Evolutionary conservation across 2,113 vertebrate species (phyloP).

Genomic region (Choloepus hoffmanni): DNA sequence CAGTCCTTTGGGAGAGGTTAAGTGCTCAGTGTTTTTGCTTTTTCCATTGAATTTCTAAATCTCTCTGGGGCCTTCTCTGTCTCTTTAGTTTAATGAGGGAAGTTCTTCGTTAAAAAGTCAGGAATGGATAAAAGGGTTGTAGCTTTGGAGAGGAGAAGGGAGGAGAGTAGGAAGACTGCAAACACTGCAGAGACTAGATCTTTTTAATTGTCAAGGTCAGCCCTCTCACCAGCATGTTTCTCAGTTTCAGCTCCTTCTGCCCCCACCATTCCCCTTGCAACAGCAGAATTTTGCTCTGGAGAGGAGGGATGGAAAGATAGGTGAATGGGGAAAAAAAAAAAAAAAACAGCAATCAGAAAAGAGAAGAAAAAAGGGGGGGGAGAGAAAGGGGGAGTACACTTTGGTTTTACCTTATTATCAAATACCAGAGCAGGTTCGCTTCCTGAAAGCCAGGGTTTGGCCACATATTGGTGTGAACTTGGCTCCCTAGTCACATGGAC

Average conservation of each 20-base stretch:
- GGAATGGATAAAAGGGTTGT: neutral
- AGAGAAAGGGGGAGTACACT: neutral
- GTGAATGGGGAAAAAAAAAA: neutral
- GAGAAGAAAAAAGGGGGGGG: neutral
- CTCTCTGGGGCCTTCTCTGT: constrained; percentile 52
- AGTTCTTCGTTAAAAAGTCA: neutral
- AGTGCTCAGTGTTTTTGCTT: constrained; percentile 2
- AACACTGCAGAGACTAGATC: neutral
- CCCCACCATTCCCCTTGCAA: too few species aligned
- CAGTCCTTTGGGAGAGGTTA: constrained; percentile 46
- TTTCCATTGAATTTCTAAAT: constrained; percentile 60
- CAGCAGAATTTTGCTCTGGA: neutral
- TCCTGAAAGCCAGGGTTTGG: neutral
- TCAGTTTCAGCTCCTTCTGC: neutral
- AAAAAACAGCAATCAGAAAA: neutral
- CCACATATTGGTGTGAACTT: neutral
- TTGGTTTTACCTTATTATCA: neutral
- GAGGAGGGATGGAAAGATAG: neutral
- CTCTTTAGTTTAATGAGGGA: neutral
- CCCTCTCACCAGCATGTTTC: neutral
- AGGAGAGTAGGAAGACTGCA: neutral
- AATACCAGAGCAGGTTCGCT: neutral
- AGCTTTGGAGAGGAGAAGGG: neutral
- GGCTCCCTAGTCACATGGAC: neutral
- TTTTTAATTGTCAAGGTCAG: neutral